Conservation (phyloP, 2,797 vertebrate genomes). For the Coreius guichenoti region DNA sequence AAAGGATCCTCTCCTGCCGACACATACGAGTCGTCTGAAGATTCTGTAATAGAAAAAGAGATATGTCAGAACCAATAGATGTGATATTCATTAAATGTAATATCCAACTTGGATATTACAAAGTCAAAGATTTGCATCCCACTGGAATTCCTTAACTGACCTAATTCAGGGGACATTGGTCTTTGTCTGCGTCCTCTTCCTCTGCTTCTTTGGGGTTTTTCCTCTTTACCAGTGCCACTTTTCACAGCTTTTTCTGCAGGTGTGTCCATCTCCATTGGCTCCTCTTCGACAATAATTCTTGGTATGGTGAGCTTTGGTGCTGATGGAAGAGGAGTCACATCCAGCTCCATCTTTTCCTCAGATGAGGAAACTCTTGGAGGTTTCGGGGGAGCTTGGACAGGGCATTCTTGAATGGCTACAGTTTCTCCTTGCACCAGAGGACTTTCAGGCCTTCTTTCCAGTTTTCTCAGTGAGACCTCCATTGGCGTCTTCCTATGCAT, state of each 20-base stretch:
- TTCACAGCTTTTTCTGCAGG: slow-evolving; percentile 61
- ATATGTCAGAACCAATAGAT: slow-evolving; percentile 30
- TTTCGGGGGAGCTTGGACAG: slow-evolving; percentile 65
- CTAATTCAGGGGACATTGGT: slow-evolving; percentile 91
- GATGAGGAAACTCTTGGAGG: slow-evolving; percentile 62
- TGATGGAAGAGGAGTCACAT: slow-evolving; percentile 58
- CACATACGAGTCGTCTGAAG: slow-evolving; percentile 95
- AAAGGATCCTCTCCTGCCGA: slow-evolving; percentile 95
- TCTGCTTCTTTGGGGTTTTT: slow-evolving; percentile 80
- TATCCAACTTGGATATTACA: not conserved
- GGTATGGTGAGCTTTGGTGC: slow-evolving; percentile 72
- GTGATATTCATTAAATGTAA: not conserved
- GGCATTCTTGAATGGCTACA: slow-evolving; percentile 64
- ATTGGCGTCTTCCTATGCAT: slow-evolving; percentile 73
- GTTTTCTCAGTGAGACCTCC: slow-evolving; percentile 72
- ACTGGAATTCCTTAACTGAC: slow-evolving; percentile 68
- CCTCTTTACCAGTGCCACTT: slow-evolving; percentile 63
- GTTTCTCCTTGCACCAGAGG: slow-evolving; percentile 75
- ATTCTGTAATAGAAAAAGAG: slow-evolving; percentile 81
- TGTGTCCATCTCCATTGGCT: slow-evolving; percentile 71
- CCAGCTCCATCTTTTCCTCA: slow-evolving; percentile 79
- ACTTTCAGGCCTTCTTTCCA: slow-evolving; percentile 80
- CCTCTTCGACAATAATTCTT: slow-evolving; percentile 79
- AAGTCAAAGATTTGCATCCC: not conserved
- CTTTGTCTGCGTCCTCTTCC: slow-evolving; percentile 87